Conservation (phyloP, 2,888 invertebrate species). For the Calameuta filiformis region DNA sequence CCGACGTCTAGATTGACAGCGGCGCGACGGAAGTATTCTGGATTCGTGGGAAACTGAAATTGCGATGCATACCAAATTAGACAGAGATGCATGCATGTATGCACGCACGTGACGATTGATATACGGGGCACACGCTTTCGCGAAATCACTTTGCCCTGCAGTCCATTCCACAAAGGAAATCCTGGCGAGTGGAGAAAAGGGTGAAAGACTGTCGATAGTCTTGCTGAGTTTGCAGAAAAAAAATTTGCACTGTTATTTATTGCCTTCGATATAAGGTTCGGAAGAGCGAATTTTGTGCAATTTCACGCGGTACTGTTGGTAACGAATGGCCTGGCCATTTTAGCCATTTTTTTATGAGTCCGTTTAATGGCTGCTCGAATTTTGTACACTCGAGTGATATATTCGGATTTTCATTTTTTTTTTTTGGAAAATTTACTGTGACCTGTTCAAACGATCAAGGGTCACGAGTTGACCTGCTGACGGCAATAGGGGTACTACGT, state of each 20-base stretch:
- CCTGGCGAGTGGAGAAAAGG: not conserved
- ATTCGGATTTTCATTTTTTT: not conserved
- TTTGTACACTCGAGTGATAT: not conserved
- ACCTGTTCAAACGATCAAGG: not conserved
- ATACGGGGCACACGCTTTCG: not conserved
- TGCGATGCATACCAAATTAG: slow-evolving; percentile 1
- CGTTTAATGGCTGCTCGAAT: not conserved
- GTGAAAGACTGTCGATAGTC: not conserved
- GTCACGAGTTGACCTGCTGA: not conserved
- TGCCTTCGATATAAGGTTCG: not conserved
- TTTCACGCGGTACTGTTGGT: not conserved
- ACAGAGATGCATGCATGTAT: not conserved
- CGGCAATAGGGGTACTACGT: not conserved
- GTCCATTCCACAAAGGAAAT: not conserved
- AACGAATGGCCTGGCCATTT: not conserved
- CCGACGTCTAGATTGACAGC: not conserved
- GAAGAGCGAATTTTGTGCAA: not conserved
- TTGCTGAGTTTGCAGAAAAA: not conserved
- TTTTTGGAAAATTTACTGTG: not conserved
- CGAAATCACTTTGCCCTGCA: not conserved
- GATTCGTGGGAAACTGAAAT: slow-evolving; percentile 6
- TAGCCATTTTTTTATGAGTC: not conserved
- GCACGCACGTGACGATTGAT: not conserved
- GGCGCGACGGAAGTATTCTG: not conserved
- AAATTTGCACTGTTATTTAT: not conserved